Evolutionary conservation across 2,888 invertebrate species (phyloP), one percentile per base, ranked within the genome.

Genomic region (Athalia rosae): DNA sequence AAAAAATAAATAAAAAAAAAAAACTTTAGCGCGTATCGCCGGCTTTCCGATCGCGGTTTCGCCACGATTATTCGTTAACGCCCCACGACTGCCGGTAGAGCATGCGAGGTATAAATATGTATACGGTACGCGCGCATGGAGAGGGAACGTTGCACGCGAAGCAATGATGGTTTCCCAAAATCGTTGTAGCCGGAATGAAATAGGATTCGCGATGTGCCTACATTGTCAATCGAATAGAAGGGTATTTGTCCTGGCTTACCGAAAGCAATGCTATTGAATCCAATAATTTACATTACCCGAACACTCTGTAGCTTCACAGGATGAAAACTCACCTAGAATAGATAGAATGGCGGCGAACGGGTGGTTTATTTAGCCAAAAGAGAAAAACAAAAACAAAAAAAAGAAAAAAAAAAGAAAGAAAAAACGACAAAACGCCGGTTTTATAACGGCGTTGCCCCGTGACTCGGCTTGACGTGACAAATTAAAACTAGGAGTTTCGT

Each of bases 211-310:
- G 83, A n/a, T 88, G 82, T 84, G 86, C 84, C 88, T 86, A 87
- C 88, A 88, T 88, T 88, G 88, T 88, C 88, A 87, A 86, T 87
- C 85, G 84, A 85, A 86, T 86, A 88, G 88, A 88, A 87, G 88
- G 87, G 89, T 88, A 88, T 88, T 89, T 88, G 89, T 88, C 87
- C 86, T 88, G 89, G 88, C 88, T 89, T 88, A 89, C 89, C 88
- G 82, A 87, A 87, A 85, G 88, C 87, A 87, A 85, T 86, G 88
- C 89, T 88, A 89, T 89, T 88, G 87, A 89, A 89, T 89, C 88
- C 88, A 87, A 89, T 89, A 89, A 89, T 89, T 88, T 89, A 88
- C 87, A 87, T 87, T 87, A 87, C 85, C 85, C 83, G 45, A 15
- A 63, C 56, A 43, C 76, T 56, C 62, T 0, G n/a, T 7, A 28